These are phyloP conservation scores for Microctonus brassicae DNA, from an alignment of 2,888 invertebrate species.

Conservation along the genomic window DNA sequence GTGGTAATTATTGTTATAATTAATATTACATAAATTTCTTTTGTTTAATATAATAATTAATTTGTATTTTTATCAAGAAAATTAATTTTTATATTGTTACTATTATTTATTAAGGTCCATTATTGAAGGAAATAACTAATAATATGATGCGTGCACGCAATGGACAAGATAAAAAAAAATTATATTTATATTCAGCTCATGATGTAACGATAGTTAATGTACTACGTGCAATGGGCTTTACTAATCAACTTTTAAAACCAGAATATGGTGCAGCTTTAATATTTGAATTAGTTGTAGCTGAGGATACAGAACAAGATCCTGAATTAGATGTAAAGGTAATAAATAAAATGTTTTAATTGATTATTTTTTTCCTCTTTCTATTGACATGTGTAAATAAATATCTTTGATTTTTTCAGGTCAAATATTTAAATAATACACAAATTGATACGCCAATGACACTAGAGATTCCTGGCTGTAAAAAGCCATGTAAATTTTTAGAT, in stretches of 20 bases:
- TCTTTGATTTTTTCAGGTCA: conserved; percentile 71
- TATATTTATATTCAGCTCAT: conserved; percentile 84
- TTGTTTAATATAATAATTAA: too few species aligned
- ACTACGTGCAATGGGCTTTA: conserved; percentile 80
- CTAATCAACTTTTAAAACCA: conserved; percentile 76
- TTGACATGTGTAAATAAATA: neutral
- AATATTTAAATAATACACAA: conserved; percentile 77
- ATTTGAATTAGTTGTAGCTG: conserved; percentile 76
- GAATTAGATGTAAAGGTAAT: conserved; percentile 76
- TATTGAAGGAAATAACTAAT: conserved; percentile 78
- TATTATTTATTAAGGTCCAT: conserved; percentile 72
- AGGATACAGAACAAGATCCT: conserved; percentile 56
- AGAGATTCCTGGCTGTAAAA: conserved; percentile 75
- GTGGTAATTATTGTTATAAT: conserved; percentile 71
- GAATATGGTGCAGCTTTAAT: conserved; percentile 83
- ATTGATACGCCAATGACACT: conserved; percentile 74
- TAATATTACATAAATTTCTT: neutral
- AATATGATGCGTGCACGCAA: conserved; percentile 73
- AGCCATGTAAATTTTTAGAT: conserved; percentile 75
- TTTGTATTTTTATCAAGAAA: neutral
- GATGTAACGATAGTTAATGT: conserved; percentile 85
- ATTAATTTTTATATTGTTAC: neutral
- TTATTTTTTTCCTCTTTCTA: too few species aligned
- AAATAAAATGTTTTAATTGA: too few species aligned
- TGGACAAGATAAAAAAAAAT: conserved; percentile 69